Conservation (phyloP, 2,797 vertebrate species). For the Acanthiza pusilla region DNA sequence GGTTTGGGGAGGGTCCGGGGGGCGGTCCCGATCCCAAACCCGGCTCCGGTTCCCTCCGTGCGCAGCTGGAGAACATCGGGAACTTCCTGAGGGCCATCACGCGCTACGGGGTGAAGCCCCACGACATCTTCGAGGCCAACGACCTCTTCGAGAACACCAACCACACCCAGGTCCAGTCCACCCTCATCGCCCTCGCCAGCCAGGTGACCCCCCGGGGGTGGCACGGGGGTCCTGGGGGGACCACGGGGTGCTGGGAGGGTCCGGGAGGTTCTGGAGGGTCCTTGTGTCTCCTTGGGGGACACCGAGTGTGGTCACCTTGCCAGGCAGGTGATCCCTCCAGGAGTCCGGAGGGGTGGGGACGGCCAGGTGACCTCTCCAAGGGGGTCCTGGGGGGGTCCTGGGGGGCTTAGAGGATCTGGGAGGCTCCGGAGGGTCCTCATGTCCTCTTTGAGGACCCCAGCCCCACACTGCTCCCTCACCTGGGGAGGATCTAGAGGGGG, state of each 20-base stretch:
- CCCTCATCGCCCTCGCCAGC: constrained; percentile 89
- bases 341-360: too few relatives aligned
- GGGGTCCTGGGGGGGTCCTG: neutral
- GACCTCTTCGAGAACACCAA: constrained; percentile 95
- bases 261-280: neutral
- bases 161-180: constrained; percentile 92
- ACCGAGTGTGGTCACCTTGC: constrained; percentile 88
- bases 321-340: constrained; percentile 77
- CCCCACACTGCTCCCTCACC: neutral
- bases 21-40: too few relatives aligned
- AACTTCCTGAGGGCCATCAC: constrained; percentile 91
- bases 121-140: constrained; percentile 95
- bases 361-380: neutral
- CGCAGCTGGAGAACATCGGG: constrained; percentile 92
- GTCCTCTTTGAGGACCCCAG: neutral
- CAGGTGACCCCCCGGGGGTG: constrained; percentile 72
- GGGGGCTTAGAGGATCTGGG: too few relatives aligned
- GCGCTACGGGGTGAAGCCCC: constrained; percentile 86
- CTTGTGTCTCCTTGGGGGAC: neutral
- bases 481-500: neutral
- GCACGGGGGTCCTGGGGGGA: neutral
- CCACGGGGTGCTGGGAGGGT: neutral
- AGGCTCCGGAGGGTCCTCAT: rapidly evolving
- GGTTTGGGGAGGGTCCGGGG: neutral
- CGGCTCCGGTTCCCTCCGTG: neutral